A percentile compares a stretch with the other conserved stretches of the same genome.
phyloP scores from a whole-genome alignment of 1,140 invertebrate species.

The Drosophila nikananu region DNA sequence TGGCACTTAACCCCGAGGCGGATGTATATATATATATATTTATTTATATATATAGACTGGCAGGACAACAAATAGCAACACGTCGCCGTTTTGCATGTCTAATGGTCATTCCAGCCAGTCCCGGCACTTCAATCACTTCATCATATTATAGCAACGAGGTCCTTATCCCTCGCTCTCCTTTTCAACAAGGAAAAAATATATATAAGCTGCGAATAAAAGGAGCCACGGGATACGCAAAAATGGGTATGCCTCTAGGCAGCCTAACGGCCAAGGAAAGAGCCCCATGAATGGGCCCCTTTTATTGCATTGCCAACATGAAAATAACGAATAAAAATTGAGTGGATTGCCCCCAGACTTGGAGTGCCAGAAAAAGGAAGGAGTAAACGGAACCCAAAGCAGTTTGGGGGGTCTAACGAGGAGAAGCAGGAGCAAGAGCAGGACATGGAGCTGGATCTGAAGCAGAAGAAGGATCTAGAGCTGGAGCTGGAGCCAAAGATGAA shows the following conservation, averaged over 20 bases:
- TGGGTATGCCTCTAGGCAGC: conserved; percentile 18
- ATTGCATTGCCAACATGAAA: conserved; percentile 65
- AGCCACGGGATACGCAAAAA: conserved; percentile 26
- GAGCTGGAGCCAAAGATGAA: neutral
- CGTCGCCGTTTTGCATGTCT: conserved; percentile 72
- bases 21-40: neutral
- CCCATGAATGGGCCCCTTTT: conserved; percentile 35
- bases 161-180: neutral
- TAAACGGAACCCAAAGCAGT: neutral
- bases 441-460: neutral
- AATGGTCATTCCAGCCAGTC: conserved; percentile 61
- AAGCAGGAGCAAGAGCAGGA: neutral
- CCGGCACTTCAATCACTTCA: conserved; percentile 78
- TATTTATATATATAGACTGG: neutral
- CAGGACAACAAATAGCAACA: conserved; percentile 69
- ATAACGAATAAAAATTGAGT: conserved; percentile 79
- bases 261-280: conserved; percentile 11
- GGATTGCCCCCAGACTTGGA: conserved; percentile 50
- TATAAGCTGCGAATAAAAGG: conserved; percentile 11
- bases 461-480: neutral
- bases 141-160: conserved; percentile 51
- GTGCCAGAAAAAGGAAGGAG: neutral
- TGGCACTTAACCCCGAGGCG: conserved; percentile 6
- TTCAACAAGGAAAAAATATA: neutral
- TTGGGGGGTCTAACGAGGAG: neutral